These are phyloP conservation scores for Aphidoletes aphidimyza DNA, from an alignment of 2,888 invertebrate species.

Conservation along the genomic window DNA sequence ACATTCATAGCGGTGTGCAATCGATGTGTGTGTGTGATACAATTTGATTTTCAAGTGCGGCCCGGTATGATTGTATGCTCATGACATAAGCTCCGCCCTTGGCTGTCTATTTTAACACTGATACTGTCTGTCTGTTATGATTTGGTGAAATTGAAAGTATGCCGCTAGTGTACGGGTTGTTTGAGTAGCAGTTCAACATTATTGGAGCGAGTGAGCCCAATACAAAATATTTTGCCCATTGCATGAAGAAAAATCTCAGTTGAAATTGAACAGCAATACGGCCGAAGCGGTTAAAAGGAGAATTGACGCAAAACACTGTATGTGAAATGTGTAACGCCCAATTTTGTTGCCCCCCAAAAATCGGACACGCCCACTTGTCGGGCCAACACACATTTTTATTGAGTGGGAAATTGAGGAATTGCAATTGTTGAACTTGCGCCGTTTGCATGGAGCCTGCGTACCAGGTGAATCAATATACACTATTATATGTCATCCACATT, in stretches of 20 bases:
- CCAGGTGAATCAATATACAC: too few relatives aligned
- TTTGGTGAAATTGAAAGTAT: slow-evolving; percentile 5
- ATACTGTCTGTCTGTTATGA: background rate
- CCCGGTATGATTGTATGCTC: background rate
- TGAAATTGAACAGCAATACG: background rate
- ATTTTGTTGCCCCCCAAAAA: too few relatives aligned
- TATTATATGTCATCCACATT: too few relatives aligned
- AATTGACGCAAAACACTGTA: background rate
- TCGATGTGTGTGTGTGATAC: too few relatives aligned
- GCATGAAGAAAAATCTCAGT: background rate
- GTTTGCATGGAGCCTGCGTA: background rate
- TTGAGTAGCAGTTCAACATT: too few relatives aligned
- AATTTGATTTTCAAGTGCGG: too few relatives aligned
- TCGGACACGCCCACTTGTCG: slow-evolving; percentile 4
- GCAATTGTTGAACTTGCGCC: background rate
- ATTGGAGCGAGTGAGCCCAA: too few relatives aligned
- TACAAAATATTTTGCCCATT: background rate
- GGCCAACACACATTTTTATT: background rate
- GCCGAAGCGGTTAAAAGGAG: background rate
- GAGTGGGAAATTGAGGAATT: slow-evolving; percentile 8
- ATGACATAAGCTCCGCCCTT: background rate
- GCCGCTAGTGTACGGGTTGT: background rate
- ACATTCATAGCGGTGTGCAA: background rate
- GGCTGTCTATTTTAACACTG: background rate
- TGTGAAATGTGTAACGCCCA: background rate